Evolutionary conservation across 2,797 vertebrate genomes (phyloP), one percentile per base, ranked within the genome.

Genomic region (Agapornis canus): DNA sequence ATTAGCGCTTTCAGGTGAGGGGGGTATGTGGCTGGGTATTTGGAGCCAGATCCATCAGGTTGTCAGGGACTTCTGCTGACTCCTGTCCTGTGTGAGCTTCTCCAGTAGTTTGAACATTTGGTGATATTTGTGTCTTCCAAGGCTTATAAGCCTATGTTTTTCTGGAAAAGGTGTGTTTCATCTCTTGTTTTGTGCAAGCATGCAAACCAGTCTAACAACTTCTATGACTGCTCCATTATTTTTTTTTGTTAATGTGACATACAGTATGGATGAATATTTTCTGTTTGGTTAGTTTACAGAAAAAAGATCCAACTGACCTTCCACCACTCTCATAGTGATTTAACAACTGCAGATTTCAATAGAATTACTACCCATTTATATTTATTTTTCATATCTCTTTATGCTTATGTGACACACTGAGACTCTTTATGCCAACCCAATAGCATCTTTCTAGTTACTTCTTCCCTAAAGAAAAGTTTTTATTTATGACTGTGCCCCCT

Each of bases 391-490:
- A 1, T 6, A 2, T 7, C 29, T 61, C 3, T 21, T 43, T 61
- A 61, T 31, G 9, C 35, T 81, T 20, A 70, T 16, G 5, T 92
- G 94, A 78, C 86, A 73, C 21, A 4, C 22, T 0, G 84, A 61
- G 72, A 23, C 88, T 89, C 80, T 31, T 90, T n/a, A 12, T 83
- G 90, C 66, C 5, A 17, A 82, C 51, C 54, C 94, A 78, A 15
- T 66, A 91, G 52, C 82, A 11, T 96, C 76, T 79, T 43, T 75
- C 84, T 26, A 14, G 89, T 20, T 87, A 7, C 86, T 91, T 97
- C 95, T 96, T 69, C 82, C 86, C 76, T 95, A 54, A 77, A 91
- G 93, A 94, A 82, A 96, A 97, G 89, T 96, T 97, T 97, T 95
- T 96, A 94, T 96, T 97, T 95, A 56, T 95, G 93, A 6, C 75